These are phyloP conservation scores for Acanthornis magna DNA, from an alignment of 2,797 vertebrate species.

Conservation along the genomic window DNA sequence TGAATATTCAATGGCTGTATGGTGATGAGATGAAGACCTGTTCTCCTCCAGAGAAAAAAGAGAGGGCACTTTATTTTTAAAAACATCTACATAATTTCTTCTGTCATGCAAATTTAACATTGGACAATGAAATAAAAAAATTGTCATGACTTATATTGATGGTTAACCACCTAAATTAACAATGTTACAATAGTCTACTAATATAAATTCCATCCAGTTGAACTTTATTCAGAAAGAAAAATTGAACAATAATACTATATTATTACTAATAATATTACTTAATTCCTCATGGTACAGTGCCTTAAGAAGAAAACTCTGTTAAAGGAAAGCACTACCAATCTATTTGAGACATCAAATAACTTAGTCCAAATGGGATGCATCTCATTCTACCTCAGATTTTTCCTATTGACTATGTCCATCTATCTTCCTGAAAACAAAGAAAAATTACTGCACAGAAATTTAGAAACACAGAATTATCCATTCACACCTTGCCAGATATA, in stretches of 20 bases:
- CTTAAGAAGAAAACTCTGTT: not conserved
- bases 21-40: not conserved
- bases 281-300: not conserved
- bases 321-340: not conserved
- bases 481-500: not conserved
- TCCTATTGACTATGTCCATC: not conserved
- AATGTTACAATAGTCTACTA: not conserved
- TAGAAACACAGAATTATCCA: not conserved
- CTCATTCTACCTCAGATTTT: not conserved
- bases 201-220: not conserved
- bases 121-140: not conserved
- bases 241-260: not conserved
- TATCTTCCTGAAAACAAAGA: not conserved
- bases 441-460: not conserved
- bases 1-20: not conserved
- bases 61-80: not conserved
- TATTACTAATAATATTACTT: not conserved
- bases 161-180: not conserved
- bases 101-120: not conserved
- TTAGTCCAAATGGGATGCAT: not conserved
- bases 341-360: not conserved
- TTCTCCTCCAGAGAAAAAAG: not conserved
- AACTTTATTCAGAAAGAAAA: not conserved
- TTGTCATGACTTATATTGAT: not conserved
- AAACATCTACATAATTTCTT: not conserved